Evolutionary conservation across 2,113 vertebrate genomes (phyloP), one percentile per base, ranked within the genome.

Genomic region (Pandion haliaetus): DNA sequence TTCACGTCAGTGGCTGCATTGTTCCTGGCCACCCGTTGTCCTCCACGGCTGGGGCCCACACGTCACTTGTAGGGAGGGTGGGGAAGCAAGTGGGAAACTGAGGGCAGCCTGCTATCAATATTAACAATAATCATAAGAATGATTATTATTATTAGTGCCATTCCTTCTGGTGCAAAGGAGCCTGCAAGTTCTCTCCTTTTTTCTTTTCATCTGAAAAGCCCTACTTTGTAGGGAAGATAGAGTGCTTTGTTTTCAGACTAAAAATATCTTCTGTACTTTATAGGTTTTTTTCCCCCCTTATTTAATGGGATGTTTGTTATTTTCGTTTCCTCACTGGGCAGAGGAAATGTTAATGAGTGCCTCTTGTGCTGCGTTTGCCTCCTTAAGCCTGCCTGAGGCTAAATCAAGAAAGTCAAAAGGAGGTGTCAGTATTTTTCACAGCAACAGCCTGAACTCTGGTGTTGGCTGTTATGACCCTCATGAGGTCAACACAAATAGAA

Each of bases 251-350:
- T 94, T 95, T 23, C 58, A 6, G 2, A 13, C 74, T 92, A 92
- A 92, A 96, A 94, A 92, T 96, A 92, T 14, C 55, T 88, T 44
- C 74, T 2, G 9, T 3, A 18, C 62, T 95, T 65, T 59, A 44
- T 9, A 57, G 74, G 3, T 34, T n/a, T 66, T 95, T 62, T 57
- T 11, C 16, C 61, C 52, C 20, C 32, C 9, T 44, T 85, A 34
- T 80, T 89, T 95, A 84, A 95, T 73, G 66, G 73, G 58, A 14
- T 80, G 40, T 93, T 96, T 95, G 74, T 91, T 85, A 65, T 79
- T 95, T 95, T 69, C 5, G 0, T 52, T 69, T 79, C 73, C 73
- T 91, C 31, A 2, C 65, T 5, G 65, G 81, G 89, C 50, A 89
- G 61, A 38, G 84, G 74, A 88, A 34, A 88, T 47, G 21, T 78